Evolutionary conservation across 1,140 invertebrate species (phyloP), one percentile per base, ranked within the genome.

Genomic region (Drosophila jambulina): DNA sequence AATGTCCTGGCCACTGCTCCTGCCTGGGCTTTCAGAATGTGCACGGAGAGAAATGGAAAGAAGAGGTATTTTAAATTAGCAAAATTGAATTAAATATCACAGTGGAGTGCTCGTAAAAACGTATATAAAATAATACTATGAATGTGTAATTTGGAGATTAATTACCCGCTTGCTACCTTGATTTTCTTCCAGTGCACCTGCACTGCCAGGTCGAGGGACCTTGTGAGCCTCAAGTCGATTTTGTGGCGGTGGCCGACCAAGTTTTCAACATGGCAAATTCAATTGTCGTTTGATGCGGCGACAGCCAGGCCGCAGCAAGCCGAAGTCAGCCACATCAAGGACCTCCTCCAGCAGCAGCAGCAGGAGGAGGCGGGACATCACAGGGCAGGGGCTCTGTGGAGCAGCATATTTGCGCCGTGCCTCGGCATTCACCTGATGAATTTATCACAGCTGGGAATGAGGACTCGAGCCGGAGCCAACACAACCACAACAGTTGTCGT

Each of bases 341-440:
- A 61, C 57, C 51, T 42, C 17, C 19, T 34, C 29, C 19, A 53
- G 49, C 27, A 29, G 48, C 46, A 27, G 23, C 15, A 12, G 3
- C 23, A n/a, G 6, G 27, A 32, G 15, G 25, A 21, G 29, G n/a
- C 6, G 12, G n/a, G 43, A 17, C 19, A 34, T 32, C 12, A 36
- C n/a, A 38, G 40, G 15, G 7, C 13, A 4, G n/a, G 21, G 19
- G 36, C 38, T 45, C 25, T 25, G 62, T 34, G 38, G 36, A 63
- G 56, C 57, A 70, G 74, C 80, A 81, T 90, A 90, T 78, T 84
- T 88, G 85, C 70, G 61, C 72, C 74, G 70, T 82, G 87, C 82
- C 67, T 77, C 76, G 86, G 83, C 76, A 91, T 92, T 91, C 91
- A 92, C 91, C 91, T 92, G 91, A 92, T 92, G 91, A 92, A 92